These are phyloP conservation scores for Synanthedon vespiformis DNA, from an alignment of 2,888 invertebrate species.

Conservation along the genomic window DNA sequence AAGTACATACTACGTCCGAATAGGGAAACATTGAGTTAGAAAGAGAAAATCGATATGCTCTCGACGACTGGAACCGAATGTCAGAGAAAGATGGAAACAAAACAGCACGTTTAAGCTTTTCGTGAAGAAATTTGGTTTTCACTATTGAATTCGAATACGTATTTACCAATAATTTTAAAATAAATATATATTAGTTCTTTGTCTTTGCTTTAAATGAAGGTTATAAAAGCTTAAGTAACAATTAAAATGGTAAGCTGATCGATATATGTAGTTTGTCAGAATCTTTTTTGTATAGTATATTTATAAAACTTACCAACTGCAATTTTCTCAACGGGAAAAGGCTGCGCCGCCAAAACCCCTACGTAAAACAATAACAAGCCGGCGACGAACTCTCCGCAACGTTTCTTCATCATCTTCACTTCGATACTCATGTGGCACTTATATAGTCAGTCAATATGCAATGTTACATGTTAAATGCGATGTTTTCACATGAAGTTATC, in stretches of 20 bases:
- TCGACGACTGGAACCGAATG: constrained; percentile 11
- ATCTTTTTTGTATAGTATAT: neutral
- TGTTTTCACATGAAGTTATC: constrained; percentile 8
- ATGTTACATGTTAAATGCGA: constrained; percentile 17
- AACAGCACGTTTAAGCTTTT: constrained; percentile 12
- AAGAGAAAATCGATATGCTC: constrained; percentile 32
- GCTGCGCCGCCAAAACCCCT: constrained; percentile 41
- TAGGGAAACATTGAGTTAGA: constrained; percentile 18
- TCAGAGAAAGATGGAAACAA: constrained; percentile 31
- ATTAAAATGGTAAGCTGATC: neutral
- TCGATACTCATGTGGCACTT: constrained; percentile 1
- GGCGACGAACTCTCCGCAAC: constrained; percentile 18
- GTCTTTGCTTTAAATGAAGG: too few relatives aligned
- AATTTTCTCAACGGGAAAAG: constrained; percentile 56
- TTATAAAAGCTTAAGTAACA: neutral
- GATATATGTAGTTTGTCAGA: neutral
- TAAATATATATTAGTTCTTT: too few relatives aligned
- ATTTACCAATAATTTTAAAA: too few relatives aligned
- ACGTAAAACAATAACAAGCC: constrained; percentile 41
- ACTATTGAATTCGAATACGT: too few relatives aligned
- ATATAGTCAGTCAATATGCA: constrained; percentile 3
- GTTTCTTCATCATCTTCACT: constrained; percentile 22
- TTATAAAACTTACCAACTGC: constrained; percentile 51
- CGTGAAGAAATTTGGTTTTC: too few relatives aligned
- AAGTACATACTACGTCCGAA: too few relatives aligned